Conservation (phyloP, 2,797 vertebrate species). For the Gastrophryne carolinensis region DNA sequence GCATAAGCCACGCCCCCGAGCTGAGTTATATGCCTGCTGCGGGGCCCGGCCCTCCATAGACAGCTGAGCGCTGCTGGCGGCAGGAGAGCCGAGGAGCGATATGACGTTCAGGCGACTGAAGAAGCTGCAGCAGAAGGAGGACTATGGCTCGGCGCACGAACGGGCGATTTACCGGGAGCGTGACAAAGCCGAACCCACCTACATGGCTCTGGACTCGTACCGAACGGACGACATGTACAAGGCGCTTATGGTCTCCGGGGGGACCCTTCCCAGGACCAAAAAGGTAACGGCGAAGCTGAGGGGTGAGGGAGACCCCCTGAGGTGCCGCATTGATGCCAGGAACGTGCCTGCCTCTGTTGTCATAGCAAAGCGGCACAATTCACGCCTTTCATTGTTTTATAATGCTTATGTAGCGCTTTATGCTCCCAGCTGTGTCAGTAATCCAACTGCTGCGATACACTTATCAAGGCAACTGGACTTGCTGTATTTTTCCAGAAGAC, state of each 20-base stretch:
- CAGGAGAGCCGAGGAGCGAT: slow-evolving; percentile 51
- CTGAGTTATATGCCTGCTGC: slow-evolving; percentile 13
- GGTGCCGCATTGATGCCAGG: background rate
- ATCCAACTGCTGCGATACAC: no score
- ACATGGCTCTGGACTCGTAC: slow-evolving; percentile 76
- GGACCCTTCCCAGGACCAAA: slow-evolving; percentile 84
- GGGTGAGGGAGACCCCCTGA: background rate
- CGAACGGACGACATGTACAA: slow-evolving; percentile 74
- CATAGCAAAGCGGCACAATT: background rate
- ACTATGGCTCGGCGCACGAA: slow-evolving; percentile 56
- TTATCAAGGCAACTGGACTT: no score
- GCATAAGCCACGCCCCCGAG: background rate
- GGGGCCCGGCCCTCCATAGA: background rate
- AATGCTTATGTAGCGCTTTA: no score
- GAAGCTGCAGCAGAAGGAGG: slow-evolving; percentile 74
- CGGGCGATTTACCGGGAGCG: slow-evolving; percentile 45
- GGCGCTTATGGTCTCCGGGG: slow-evolving; percentile 86
- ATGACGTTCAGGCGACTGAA: slow-evolving; percentile 89
- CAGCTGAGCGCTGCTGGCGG: background rate
- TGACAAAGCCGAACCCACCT: slow-evolving; percentile 68
- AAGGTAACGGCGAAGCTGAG: slow-evolving; percentile 67
- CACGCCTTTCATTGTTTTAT: background rate
- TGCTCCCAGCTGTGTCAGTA: no score
- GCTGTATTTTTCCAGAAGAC: no score
- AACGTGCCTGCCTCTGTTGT: background rate